phyloP scores from a whole-genome alignment of 1,140 invertebrate species.

The Diprion similis region DNA sequence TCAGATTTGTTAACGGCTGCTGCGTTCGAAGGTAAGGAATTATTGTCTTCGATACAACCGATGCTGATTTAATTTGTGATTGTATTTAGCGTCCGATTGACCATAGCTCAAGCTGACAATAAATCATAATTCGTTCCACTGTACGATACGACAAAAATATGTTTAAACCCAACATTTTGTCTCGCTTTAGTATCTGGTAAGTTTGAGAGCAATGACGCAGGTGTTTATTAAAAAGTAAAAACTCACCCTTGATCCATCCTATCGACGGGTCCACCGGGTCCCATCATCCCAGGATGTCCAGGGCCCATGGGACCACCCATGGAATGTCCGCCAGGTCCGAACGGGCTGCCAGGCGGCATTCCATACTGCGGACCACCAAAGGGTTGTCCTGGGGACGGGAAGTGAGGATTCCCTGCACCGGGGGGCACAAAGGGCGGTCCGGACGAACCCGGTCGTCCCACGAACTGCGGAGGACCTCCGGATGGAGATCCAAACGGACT shows the following conservation, averaged over 20 bases:
- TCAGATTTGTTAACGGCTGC: no score
- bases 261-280: conserved; percentile 73
- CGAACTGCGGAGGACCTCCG: conserved; percentile 67
- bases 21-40: no score
- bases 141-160: no score
- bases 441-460: conserved; percentile 72
- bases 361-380: conserved; percentile 71
- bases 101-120: no score
- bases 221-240: conserved; percentile 3
- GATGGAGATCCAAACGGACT: conserved; percentile 73
- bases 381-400: conserved; percentile 69
- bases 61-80: no score
- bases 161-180: no score
- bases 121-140: no score
- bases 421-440: conserved; percentile 72
- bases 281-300: conserved; percentile 70
- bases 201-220: neutral
- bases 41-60: no score
- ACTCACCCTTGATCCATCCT: conserved; percentile 77
- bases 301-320: conserved; percentile 69
- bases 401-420: conserved; percentile 69
- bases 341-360: conserved; percentile 74
- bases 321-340: conserved; percentile 68
- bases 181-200: no score
- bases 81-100: no score